These are phyloP conservation scores for Cygnus buccinator DNA, from an alignment of 2,113 vertebrate genomes.

Conservation along the genomic window DNA sequence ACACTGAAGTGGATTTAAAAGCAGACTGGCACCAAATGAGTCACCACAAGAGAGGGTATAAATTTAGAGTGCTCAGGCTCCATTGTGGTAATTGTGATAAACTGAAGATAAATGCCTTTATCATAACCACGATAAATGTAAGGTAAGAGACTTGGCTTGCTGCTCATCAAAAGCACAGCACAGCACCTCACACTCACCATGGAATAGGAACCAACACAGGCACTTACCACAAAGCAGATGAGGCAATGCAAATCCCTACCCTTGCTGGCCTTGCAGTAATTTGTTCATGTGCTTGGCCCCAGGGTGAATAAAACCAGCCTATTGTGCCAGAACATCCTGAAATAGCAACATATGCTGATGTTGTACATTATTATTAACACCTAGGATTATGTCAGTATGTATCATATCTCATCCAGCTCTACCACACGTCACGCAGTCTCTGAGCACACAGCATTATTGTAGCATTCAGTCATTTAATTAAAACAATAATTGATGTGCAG, in stretches of 20 bases:
- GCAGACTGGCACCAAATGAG: neutral
- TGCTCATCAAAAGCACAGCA: neutral
- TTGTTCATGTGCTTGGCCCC: neutral
- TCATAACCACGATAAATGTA: neutral
- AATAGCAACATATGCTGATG: conserved; percentile 16
- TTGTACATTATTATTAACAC: conserved; percentile 1
- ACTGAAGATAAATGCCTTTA: conserved; percentile 20
- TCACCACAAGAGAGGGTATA: conserved; percentile 13
- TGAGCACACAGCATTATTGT: neutral
- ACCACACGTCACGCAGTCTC: neutral
- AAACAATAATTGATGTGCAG: neutral
- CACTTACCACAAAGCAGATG: neutral
- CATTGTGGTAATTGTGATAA: neutral
- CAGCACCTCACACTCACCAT: neutral
- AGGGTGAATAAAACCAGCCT: neutral
- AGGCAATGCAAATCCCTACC: conserved; percentile 32
- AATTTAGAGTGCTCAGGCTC: neutral
- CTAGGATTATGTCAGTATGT: conserved; percentile 19
- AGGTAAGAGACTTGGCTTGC: neutral
- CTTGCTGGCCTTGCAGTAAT: neutral
- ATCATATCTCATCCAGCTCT: conserved; percentile 3
- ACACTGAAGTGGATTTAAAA: neutral
- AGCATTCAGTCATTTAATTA: conserved; percentile 22
- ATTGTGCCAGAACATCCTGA: conserved; percentile 7
- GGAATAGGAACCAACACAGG: neutral